Evolutionary conservation across 2,888 invertebrate species (phyloP).

Genomic region (Drosophila birchii): DNA sequence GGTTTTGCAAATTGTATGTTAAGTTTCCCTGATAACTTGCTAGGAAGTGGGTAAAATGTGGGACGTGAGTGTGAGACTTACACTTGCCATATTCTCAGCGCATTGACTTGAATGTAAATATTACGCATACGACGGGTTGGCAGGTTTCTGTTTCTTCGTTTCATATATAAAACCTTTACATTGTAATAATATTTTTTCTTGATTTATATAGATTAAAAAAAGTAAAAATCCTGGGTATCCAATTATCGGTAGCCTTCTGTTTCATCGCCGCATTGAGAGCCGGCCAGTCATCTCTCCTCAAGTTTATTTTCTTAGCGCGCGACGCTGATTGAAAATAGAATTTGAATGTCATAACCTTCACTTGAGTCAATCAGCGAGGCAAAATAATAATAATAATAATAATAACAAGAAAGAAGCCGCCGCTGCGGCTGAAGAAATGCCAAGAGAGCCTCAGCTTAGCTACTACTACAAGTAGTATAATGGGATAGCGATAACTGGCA

Average conservation of each 20-base stretch:
- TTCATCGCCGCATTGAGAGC: conserved; percentile 8
- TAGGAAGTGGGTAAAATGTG: not conserved
- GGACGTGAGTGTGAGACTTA: too few species aligned
- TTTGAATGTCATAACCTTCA: conserved; percentile 76
- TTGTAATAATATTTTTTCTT: too few species aligned
- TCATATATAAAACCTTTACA: not conserved
- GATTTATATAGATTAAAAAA: not conserved
- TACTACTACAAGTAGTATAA: not conserved
- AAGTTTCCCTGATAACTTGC: not conserved
- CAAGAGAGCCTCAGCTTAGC: not conserved
- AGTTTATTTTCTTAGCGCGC: conserved; percentile 51
- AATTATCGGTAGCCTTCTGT: not conserved
- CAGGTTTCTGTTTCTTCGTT: too few species aligned
- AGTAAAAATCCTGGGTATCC: conserved; percentile 3
- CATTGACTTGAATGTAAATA: not conserved
- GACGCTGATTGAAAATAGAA: conserved; percentile 73
- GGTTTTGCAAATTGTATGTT: not conserved
- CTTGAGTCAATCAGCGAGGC: conserved; percentile 60
- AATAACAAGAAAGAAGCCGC: conserved; percentile 22
- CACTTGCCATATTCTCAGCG: not conserved
- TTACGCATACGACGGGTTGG: not conserved
- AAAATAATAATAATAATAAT: conserved; percentile 24
- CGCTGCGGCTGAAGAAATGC: not conserved
- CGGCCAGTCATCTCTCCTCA: conserved; percentile 58
- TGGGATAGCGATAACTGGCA: conserved; percentile 20